These are phyloP conservation scores for Cryptophagus acutangulus DNA, from an alignment of 2,888 invertebrate species.

Conservation along the genomic window DNA sequence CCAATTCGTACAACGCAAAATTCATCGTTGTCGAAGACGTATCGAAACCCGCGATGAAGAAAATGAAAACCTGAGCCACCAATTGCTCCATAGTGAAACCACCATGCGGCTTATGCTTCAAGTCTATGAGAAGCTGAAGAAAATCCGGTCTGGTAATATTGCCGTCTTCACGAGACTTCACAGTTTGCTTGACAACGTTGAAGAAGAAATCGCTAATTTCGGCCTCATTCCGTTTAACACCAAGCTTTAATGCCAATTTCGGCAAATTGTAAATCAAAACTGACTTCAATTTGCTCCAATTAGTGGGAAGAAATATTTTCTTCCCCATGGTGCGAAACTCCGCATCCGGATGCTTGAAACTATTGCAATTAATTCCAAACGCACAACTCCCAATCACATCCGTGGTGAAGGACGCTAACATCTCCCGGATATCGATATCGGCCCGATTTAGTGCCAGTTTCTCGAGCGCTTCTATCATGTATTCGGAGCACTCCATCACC, in stretches of 20 bases:
- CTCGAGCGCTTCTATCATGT: conserved; percentile 32
- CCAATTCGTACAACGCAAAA: conserved; percentile 24
- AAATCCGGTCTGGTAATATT: conserved; percentile 24
- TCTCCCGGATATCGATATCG: conserved; percentile 48
- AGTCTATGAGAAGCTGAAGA: conserved; percentile 24
- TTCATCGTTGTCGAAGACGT: conserved; percentile 28
- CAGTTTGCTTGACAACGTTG: conserved; percentile 14
- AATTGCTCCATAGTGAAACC: conserved; percentile 25
- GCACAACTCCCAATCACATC: conserved; percentile 57
- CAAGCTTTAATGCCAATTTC: conserved; percentile 13
- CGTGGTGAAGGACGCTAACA: conserved; percentile 54
- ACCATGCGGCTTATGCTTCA: conserved; percentile 20
- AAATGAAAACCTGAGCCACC: conserved; percentile 20
- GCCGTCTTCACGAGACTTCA: conserved; percentile 23
- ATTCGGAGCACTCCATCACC: conserved; percentile 34
- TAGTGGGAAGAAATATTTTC: conserved; percentile 23
- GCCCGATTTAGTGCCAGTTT: conserved; percentile 22
- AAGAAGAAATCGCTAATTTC: conserved; percentile 11
- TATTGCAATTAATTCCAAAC: conserved; percentile 57
- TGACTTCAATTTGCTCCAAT: not conserved
- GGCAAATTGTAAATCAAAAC: conserved; percentile 11
- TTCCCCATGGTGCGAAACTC: conserved; percentile 41
- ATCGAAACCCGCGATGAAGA: conserved; percentile 26
- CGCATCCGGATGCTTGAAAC: conserved; percentile 47
- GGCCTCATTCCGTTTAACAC: conserved; percentile 3